A percentile compares a stretch with the other conserved stretches of the same genome.
Evolutionary conservation across 2,113 vertebrate species (phyloP).

Genomic region (Cephalophus harveyi): DNA sequence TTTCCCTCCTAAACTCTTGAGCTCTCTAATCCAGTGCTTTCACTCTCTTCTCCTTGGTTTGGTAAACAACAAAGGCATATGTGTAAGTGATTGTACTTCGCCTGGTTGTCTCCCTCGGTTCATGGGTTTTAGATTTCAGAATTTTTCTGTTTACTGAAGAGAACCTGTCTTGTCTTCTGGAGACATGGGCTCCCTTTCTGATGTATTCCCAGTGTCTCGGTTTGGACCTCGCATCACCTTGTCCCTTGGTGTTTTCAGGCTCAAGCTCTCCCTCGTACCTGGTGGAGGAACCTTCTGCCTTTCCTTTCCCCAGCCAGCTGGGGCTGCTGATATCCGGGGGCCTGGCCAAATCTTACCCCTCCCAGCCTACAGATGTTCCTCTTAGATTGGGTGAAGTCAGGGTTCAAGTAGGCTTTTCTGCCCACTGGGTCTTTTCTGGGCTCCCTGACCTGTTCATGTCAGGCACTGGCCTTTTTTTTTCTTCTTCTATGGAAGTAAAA

Average conservation of each 20-base stretch:
- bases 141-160: not conserved
- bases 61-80: not conserved
- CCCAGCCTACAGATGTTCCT: not conserved
- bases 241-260: not conserved
- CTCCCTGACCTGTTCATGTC: not conserved
- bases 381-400: not conserved
- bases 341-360: not conserved
- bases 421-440: not conserved
- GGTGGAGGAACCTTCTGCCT: not conserved
- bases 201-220: not conserved
- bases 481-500: not conserved
- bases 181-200: not conserved
- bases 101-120: not conserved
- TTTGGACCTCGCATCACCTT: not conserved
- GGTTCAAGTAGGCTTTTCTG: not conserved
- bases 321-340: not conserved
- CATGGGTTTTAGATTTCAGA: not conserved
- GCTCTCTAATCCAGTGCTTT: not conserved
- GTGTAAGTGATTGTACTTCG: not conserved
- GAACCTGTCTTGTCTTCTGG: not conserved
- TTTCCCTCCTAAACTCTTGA: not conserved
- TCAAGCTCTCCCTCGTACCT: not conserved
- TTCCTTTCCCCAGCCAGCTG: not conserved
- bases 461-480: not conserved
- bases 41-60: not conserved